Evolutionary conservation across 1,140 invertebrate species (phyloP).

Genomic region (Bombus polaris): DNA sequence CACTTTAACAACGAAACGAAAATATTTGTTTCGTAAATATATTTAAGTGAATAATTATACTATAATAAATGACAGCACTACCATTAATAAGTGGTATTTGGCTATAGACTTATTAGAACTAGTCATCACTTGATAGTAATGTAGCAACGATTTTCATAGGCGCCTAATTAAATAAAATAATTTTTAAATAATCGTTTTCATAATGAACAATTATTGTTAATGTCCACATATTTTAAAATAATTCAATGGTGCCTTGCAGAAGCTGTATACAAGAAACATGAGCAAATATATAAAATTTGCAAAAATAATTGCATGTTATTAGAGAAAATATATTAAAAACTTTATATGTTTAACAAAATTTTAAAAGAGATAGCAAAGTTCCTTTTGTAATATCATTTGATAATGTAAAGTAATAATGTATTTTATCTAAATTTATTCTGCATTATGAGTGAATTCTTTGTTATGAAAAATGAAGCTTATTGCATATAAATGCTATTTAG

Average conservation of each 20-base stretch:
- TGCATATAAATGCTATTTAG: conserved; percentile 25
- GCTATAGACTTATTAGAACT: conserved; percentile 30
- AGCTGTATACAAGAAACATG: conserved; percentile 36
- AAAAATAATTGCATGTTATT: conserved; percentile 19
- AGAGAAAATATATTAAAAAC: conserved; percentile 23
- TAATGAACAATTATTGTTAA: conserved; percentile 27
- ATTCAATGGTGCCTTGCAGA: conserved; percentile 59
- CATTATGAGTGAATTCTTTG: conserved; percentile 7
- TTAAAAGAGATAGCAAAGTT: conserved; percentile 32
- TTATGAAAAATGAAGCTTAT: conserved; percentile 26
- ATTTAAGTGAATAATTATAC: conserved; percentile 6
- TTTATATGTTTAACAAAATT: conserved; percentile 29
- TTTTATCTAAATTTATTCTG: conserved; percentile 39
- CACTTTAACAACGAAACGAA: conserved; percentile 9
- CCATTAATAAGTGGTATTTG: conserved; percentile 28
- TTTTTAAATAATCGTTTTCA: conserved; percentile 20
- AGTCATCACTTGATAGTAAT: conserved; percentile 19
- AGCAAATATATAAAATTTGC: conserved; percentile 41
- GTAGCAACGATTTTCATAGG: conserved; percentile 17
- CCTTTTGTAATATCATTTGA: conserved; percentile 31
- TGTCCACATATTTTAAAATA: conserved; percentile 44
- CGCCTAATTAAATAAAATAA: conserved; percentile 36
- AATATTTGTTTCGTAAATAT: conserved; percentile 11
- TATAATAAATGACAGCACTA: too few species aligned
- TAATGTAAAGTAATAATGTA: background rate